Evolutionary conservation across 2,888 invertebrate species (phyloP), one percentile per base, ranked within the genome.

Genomic region (Chymomyza fuscimana): DNA sequence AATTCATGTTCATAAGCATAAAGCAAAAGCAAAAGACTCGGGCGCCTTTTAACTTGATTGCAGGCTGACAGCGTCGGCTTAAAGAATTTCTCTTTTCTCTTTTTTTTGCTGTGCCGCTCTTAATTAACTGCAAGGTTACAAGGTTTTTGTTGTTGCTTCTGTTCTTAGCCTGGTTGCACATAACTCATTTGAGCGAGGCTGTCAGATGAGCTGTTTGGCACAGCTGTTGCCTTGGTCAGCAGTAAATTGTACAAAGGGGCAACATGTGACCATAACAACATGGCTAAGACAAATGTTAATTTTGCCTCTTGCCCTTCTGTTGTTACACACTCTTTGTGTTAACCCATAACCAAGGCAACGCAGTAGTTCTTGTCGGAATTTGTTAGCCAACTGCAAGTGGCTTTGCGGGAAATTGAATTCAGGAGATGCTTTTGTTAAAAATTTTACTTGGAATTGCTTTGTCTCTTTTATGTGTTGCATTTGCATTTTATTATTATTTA

Each of bases 241-340:
- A 58, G 22, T 58, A 32, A 40, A 60, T 60, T 46, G 40, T 12
- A 46, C 40, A 46, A 46, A 46, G 40, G 40, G 40, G 12, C 60
- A 60, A 60, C 60, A 60, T 36, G 60, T 60, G 60, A 32, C 15
- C 58, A 58, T 22, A 29, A 58, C 29, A 58, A 25, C 58, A 25
- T 46, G 32, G 25, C 62, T 54, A 29, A 66, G 66, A 51, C 36
- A 66, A 70, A 67, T 74, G 72, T 69, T 70, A 74, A 78, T 72
- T 22, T 78, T 12, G 12, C 40, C 12, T 12, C 12, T 46, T 46
- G 40, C 12, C 40, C 40, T 12, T 12, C 9, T 40, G 36, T 46
- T 12, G 40, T 46, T 46, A 7, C 32, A 32, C 32, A 32, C 32
- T 32, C 32, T 32, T 32, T 32, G 32, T 32, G 5, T 4, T 32